Evolutionary conservation across 1,140 invertebrate genomes (phyloP).

Genomic region (Chionoecetes opilio): DNA sequence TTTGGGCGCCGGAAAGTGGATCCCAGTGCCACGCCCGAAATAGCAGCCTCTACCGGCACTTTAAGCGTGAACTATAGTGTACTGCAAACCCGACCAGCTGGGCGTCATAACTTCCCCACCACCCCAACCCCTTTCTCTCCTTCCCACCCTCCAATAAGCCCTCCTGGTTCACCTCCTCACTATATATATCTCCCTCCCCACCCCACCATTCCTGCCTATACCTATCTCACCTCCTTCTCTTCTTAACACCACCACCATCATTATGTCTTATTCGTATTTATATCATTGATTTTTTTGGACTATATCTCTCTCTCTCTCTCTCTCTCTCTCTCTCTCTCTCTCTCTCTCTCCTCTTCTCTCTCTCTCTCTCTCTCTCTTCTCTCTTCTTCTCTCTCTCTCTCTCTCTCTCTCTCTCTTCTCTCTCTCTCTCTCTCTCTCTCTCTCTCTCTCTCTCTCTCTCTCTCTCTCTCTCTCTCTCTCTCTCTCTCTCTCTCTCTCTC

Average conservation of each 20-base stretch:
- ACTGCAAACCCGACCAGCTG: neutral
- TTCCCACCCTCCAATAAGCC: neutral
- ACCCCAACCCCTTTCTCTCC: neutral
- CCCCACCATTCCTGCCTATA: too few relatives aligned
- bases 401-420: neutral
- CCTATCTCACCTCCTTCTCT: too few relatives aligned
- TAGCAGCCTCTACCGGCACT: neutral
- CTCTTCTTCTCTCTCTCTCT: neutral
- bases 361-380: neutral
- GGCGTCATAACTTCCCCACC: too few relatives aligned
- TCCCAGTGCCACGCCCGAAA: neutral
- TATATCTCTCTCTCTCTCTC: neutral
- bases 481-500: neutral
- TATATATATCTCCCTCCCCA: too few relatives aligned
- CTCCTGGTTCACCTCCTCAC: too few relatives aligned
- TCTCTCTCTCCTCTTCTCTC: neutral
- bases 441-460: conserved; percentile 4
- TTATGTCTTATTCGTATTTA: too few relatives aligned
- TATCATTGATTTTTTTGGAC: too few relatives aligned
- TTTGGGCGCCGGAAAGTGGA: neutral
- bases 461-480: neutral
- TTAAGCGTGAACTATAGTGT: neutral
- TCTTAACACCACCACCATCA: too few relatives aligned
- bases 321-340: neutral
- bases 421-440: neutral